These are phyloP conservation scores for Acleris cristana DNA, from an alignment of 2,888 invertebrate genomes.

Conservation along the genomic window DNA sequence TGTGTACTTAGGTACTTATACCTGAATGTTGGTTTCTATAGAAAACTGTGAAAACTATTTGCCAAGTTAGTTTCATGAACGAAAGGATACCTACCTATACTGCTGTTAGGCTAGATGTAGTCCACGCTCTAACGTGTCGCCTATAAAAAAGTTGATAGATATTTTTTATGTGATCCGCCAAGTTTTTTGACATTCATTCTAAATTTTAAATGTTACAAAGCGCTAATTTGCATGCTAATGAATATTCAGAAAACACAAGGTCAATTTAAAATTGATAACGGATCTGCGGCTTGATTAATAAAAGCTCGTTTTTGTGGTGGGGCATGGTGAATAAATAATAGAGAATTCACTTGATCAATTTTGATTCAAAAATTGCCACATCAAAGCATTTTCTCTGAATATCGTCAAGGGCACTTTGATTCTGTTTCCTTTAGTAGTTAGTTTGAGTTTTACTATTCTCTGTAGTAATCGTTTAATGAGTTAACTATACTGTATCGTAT, in stretches of 20 bases:
- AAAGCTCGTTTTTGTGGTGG: constrained; percentile 24
- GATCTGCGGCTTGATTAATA: constrained; percentile 33
- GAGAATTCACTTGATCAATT: constrained; percentile 2
- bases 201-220: constrained; percentile 33
- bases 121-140: background rate
- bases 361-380: constrained; percentile 3
- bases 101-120: background rate
- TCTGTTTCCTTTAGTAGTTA: background rate
- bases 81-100: background rate
- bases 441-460: background rate
- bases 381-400: background rate
- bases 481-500: constrained; percentile 3
- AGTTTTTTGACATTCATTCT: constrained; percentile 31
- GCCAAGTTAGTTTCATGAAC: background rate
- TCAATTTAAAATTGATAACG: constrained; percentile 30
- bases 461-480: background rate
- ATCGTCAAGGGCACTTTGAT: too few relatives aligned
- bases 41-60: background rate
- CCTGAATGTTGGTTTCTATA: background rate
- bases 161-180: constrained; percentile 29
- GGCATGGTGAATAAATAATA: constrained; percentile 25
- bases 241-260: constrained; percentile 37
- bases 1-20: background rate
- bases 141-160: constrained; percentile 13
- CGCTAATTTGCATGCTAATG: constrained; percentile 35